Evolutionary conservation across 2,888 invertebrate genomes (phyloP), one percentile per base, ranked within the genome.

Genomic region (Crocallis elinguaria): DNA sequence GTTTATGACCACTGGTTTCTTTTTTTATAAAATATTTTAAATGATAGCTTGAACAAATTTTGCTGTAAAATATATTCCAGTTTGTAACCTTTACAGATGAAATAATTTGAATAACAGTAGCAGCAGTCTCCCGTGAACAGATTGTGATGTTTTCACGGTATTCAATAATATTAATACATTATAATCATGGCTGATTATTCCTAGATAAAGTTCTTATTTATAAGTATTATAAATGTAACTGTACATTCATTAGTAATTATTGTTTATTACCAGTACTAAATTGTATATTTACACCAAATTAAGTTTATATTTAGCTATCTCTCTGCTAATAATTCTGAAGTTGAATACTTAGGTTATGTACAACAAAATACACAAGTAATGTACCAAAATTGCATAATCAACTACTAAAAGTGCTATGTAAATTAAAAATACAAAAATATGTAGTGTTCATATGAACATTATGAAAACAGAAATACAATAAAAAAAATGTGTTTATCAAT

Each of bases 1-100:
- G 79, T 90, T 82, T 84, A 87, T 85, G 89, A 88, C 88, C 88
- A 86, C 82, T 82, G 88, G 78, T 54, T 57, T 52, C 77, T 79
- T 79, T 79, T 74, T 84, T 77, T 73, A 84, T 86, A 87, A 81
- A 84, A 84, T 86, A 72, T 72, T 75, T 73, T 72, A 75, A 83
- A 78, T 74, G 42, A 59, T 39, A 45, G 55, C 51, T 56, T 43
- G 16, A 80, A 53, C 59, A 73, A 27, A 13, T 11, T 11, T 11
- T 27, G 33, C 29, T 39, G 21, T 12, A 21, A 42, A 33, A 35
- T 29, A 25, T 17, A 17, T 30, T 29, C 30, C 37, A 42, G 30
- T 21, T 17, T 12, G 1, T 42, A 32, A 42, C 19, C 19, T 27
- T 43, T 36, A 17, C 29, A 16, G 4, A 12, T 37, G 19, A 43